Base-by-base conservation (phyloP, 2,888 invertebrate genomes). In the Flexamia atlantica region DNA sequence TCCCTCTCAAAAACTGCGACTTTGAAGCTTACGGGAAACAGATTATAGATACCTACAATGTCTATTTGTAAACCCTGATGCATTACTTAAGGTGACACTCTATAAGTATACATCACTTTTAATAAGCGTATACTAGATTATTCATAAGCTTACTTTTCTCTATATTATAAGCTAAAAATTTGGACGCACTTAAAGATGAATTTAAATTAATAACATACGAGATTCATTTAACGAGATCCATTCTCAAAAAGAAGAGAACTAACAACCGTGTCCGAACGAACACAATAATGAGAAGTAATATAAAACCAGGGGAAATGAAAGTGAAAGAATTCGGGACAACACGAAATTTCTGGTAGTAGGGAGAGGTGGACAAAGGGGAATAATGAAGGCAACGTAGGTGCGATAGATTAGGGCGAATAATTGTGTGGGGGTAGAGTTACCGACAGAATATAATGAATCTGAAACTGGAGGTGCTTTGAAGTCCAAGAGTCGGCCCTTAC, bases 391-490 rank as follows among this genome's bases (percentile, higher is more conserved):
- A 28, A 42, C 72, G 36, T 32, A 70, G 70, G 70, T 70, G 70
- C 36, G 36, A 70, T 70, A 70, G 74, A 76, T 76, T 46, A 76
- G 74, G 74, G 74, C 20, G 74, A 76, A 76, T 76, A 76, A 76
- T 76, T 76, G 74, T 40, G 46, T 14, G 42, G 46, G 46, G 30
- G 46, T 76, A 46, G 74, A 25, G 74, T 76, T 76, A 76, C 74
- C 46, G 42, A 40, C 46, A 17, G 46, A 42, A 76, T 42, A 76
- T 76, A 76, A 76, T 76, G 74, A 76, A 76, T 76, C 74, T 76
- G 74, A 76, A 76, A 76, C 74, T 46, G 74, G 74, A 76, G 74
- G 74, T n/a, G 46, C 74, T 76, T 76, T 76, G 74, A 76, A 76
- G 74, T 46, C 74, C 64, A 64, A 64, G 74, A 40, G 40, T 25